Conservation (phyloP, 1,140 invertebrate species). For the Eriocheir sinensis region DNA sequence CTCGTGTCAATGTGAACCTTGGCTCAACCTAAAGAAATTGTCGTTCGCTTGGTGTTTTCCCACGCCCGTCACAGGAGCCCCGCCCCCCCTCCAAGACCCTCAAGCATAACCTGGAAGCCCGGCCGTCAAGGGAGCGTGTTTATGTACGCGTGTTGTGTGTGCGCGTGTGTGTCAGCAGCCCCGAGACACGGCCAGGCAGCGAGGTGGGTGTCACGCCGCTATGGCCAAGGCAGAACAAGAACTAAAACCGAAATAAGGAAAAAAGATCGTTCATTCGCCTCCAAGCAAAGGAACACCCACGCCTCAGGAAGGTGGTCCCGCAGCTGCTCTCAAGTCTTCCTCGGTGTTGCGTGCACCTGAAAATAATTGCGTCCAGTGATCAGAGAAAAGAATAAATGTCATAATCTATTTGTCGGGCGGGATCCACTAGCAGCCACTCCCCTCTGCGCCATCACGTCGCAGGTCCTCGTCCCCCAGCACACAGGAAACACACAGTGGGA, state of each 20-base stretch:
- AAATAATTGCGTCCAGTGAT: background rate
- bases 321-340: background rate
- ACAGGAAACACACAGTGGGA: background rate
- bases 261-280: background rate
- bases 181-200: background rate
- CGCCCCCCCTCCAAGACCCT: background rate
- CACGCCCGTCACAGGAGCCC: background rate
- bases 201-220: background rate
- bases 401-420: background rate
- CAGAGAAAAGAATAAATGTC: background rate
- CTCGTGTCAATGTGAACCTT: slow-evolving; percentile 10
- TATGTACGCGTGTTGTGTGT: background rate
- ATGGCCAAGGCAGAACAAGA: background rate
- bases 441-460: background rate
- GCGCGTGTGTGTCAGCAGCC: background rate
- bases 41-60: background rate
- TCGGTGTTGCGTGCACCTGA: background rate
- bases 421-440: background rate
- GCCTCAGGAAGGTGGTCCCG: background rate
- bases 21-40: background rate
- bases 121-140: background rate
- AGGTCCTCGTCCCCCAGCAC: background rate
- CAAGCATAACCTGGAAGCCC: background rate
- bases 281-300: background rate
- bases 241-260: no score